Evolutionary conservation across 2,888 invertebrate species (phyloP).

Genomic region (Ophioninae sp.): DNA sequence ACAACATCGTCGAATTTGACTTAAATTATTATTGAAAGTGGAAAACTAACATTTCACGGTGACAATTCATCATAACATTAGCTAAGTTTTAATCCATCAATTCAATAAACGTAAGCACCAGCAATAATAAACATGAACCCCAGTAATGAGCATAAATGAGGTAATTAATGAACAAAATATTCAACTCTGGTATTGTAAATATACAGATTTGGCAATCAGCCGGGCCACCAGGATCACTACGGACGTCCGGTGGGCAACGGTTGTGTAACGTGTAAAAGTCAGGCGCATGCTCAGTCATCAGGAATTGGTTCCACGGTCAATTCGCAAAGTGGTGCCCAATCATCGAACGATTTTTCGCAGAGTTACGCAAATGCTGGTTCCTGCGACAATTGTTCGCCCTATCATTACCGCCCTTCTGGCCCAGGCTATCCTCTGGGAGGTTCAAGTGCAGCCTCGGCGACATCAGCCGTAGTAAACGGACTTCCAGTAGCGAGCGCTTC

Average conservation of each 20-base stretch:
- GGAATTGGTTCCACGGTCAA: slow-evolving; percentile 45
- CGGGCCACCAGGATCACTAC: background rate
- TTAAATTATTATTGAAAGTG: too few species aligned
- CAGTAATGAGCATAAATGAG: too few species aligned
- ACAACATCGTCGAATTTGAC: too few species aligned
- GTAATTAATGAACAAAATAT: background rate
- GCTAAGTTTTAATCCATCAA: background rate
- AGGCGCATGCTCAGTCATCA: slow-evolving; percentile 40
- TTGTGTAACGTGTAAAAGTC: slow-evolving; percentile 38
- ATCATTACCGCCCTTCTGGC: slow-evolving; percentile 20
- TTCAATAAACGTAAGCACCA: background rate
- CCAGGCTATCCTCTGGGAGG: slow-evolving; percentile 34
- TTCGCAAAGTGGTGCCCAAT: slow-evolving; percentile 49
- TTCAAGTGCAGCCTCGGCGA: slow-evolving; percentile 61
- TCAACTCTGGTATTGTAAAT: slow-evolving; percentile 20
- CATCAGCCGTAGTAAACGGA: slow-evolving; percentile 59
- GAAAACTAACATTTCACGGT: background rate
- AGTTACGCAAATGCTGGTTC: slow-evolving; percentile 51
- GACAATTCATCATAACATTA: background rate
- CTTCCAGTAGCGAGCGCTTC: slow-evolving; percentile 54
- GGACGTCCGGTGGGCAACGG: slow-evolving; percentile 5
- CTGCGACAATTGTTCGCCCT: slow-evolving; percentile 14
- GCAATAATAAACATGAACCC: background rate
- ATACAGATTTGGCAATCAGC: slow-evolving; percentile 36
- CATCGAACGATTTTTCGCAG: slow-evolving; percentile 38